These are phyloP conservation scores for Tolypeutes matacus DNA, from an alignment of 2,797 vertebrate genomes.

Conservation along the genomic window DNA sequence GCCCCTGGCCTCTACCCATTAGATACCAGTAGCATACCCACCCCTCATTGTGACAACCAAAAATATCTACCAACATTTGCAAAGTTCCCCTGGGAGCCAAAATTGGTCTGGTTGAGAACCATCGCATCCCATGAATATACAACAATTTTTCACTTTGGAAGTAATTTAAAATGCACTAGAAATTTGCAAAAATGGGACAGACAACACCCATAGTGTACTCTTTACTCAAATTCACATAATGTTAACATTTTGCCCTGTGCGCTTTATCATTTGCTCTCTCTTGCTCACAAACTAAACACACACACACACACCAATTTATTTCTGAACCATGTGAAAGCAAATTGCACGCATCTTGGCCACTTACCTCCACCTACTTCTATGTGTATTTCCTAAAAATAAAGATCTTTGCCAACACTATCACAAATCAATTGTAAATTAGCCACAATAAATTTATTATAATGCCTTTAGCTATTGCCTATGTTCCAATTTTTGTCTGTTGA, in stretches of 20 bases:
- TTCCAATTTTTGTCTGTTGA: background rate
- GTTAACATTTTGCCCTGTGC: background rate
- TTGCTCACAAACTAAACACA: background rate
- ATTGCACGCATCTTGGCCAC: background rate
- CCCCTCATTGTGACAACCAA: background rate
- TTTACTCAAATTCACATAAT: background rate
- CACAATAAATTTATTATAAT: background rate
- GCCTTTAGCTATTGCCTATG: background rate
- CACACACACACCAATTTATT: background rate
- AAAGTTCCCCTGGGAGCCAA: background rate
- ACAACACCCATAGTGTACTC: background rate
- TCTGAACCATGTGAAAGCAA: background rate
- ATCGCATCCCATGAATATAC: background rate
- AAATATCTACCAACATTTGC: background rate
- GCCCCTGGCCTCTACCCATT: background rate
- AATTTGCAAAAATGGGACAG: background rate
- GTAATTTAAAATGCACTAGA: background rate
- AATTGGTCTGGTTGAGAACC: background rate
- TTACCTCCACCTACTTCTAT: background rate
- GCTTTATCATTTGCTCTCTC: background rate
- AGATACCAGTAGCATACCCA: rapidly evolving
- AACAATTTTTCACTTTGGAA: background rate
- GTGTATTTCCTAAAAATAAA: background rate
- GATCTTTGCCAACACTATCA: background rate
- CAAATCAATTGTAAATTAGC: background rate